These are phyloP conservation scores for Cheirogaleus major DNA, from an alignment of 2,797 vertebrate genomes.

Conservation along the genomic window DNA sequence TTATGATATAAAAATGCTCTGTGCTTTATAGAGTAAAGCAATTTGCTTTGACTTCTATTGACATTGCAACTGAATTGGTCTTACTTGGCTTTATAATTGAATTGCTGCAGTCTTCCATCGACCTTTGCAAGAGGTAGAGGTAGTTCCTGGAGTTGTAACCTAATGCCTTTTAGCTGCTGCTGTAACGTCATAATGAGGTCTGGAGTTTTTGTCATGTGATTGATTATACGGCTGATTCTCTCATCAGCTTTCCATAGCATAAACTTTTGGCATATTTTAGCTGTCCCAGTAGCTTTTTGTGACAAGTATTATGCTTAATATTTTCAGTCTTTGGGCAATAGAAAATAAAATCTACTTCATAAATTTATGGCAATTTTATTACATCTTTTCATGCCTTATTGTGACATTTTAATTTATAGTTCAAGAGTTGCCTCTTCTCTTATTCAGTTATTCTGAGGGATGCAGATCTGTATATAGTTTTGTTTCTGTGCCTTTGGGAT, in stretches of 20 bases:
- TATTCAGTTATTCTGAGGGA: neutral
- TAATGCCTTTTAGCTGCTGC: neutral
- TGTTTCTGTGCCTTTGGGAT: neutral
- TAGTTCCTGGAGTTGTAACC: constrained; percentile 19
- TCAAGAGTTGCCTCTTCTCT: neutral
- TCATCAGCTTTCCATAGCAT: neutral
- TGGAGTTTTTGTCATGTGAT: neutral
- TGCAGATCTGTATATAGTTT: neutral
- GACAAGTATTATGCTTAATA: neutral
- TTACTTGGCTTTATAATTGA: constrained; percentile 58
- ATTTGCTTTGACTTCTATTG: constrained; percentile 70
- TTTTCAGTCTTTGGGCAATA: neutral
- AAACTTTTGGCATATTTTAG: neutral
- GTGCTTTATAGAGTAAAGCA: constrained; percentile 59
- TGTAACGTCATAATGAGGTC: neutral
- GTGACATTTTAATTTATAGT: neutral
- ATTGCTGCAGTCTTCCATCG: constrained; percentile 43
- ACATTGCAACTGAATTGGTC: constrained; percentile 49
- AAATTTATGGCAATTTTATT: neutral
- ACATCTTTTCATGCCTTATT: neutral
- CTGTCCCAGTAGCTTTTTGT: neutral
- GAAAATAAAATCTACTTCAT: neutral
- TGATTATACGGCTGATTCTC: neutral
- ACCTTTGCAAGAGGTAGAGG: constrained; percentile 53
- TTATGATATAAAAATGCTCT: constrained; percentile 59